Evolutionary conservation across 2,888 invertebrate genomes (phyloP).

Genomic region (Clivina fossor): DNA sequence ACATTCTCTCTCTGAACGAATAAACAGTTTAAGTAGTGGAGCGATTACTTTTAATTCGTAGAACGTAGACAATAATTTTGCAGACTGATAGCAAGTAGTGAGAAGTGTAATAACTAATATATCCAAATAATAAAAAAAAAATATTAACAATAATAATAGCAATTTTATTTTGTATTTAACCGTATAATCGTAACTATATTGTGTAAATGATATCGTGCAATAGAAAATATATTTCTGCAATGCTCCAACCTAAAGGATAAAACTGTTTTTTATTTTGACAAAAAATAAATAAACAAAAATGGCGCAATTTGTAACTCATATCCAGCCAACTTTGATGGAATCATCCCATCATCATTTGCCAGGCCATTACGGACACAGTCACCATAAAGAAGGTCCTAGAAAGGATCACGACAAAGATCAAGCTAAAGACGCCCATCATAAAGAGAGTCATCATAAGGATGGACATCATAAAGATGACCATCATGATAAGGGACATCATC

Average conservation of each 20-base stretch:
- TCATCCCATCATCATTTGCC: constrained; percentile 58
- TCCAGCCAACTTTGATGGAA: constrained; percentile 61
- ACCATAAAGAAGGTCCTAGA: constrained; percentile 49
- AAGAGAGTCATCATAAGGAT: constrained; percentile 46
- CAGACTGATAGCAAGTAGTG: constrained; percentile 27
- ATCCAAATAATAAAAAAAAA: not conserved
- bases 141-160: not conserved
- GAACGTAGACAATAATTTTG: constrained; percentile 19
- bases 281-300: constrained; percentile 44
- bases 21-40: not conserved
- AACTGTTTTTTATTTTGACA: not conserved
- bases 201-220: constrained; percentile 1
- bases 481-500: constrained; percentile 20
- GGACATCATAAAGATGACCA: constrained; percentile 39
- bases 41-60: not conserved
- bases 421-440: constrained; percentile 37
- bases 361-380: constrained; percentile 54
- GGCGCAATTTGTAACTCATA: constrained; percentile 64
- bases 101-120: not conserved
- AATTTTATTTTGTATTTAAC: constrained; percentile 8
- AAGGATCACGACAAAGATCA: constrained; percentile 45
- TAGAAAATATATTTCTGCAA: constrained; percentile 7
- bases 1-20: not conserved
- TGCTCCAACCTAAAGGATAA: constrained; percentile 9
- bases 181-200: constrained; percentile 12